Evolutionary conservation across 1,140 invertebrate species (phyloP).

Genomic region (Lepeophtheirus salmonis): DNA sequence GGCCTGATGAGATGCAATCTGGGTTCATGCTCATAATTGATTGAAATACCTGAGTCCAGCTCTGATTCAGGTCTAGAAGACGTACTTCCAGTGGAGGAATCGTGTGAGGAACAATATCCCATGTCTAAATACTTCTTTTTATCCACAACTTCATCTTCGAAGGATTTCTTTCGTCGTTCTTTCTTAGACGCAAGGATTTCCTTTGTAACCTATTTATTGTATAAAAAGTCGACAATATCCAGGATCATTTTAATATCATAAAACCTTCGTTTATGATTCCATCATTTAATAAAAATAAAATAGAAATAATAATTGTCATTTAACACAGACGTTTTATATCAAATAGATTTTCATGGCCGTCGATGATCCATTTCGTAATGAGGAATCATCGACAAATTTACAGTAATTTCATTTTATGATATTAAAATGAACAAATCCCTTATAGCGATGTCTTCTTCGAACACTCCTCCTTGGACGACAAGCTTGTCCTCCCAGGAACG

Average conservation of each 20-base stretch:
- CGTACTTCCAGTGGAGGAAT: not conserved
- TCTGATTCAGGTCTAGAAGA: not conserved
- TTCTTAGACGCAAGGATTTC: not conserved
- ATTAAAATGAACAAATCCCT: too few species aligned
- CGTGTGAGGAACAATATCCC: not conserved
- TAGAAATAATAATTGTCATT: too few species aligned
- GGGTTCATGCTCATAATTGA: constrained; percentile 3
- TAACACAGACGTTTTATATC: too few species aligned
- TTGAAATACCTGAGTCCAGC: constrained; percentile 11
- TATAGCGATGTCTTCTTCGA: constrained; percentile 5
- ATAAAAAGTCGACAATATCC: too few species aligned
- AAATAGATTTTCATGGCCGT: too few species aligned
- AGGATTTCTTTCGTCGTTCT: not conserved
- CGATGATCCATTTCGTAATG: too few species aligned
- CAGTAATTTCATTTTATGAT: too few species aligned
- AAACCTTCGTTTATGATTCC: too few species aligned
- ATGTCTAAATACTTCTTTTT: not conserved
- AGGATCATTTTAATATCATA: too few species aligned
- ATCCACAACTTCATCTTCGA: not conserved
- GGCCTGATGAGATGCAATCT: not conserved
- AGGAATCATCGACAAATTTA: too few species aligned
- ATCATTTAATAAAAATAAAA: too few species aligned
- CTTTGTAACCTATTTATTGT: not conserved
- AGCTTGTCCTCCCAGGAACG: constrained; percentile 12
- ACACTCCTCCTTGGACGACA: constrained; percentile 6